These are phyloP conservation scores for Venusia cambrica DNA, from an alignment of 2,888 invertebrate species.

Conservation along the genomic window DNA sequence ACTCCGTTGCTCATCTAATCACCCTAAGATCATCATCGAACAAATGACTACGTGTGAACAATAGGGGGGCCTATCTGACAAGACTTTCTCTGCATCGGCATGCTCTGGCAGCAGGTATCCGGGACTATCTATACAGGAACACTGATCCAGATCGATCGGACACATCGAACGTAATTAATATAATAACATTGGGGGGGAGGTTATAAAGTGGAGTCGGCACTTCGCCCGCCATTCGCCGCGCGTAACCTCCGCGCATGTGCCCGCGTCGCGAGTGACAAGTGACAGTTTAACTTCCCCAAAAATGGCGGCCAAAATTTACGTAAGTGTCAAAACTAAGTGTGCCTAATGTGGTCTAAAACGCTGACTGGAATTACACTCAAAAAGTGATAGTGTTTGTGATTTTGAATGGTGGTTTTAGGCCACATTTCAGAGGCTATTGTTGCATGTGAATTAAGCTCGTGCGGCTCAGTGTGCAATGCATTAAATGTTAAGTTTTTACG, in stretches of 20 bases:
- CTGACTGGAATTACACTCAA: constrained; percentile 42
- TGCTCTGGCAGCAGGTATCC: constrained; percentile 20
- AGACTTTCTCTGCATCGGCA: constrained; percentile 25
- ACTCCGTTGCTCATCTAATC: too few relatives aligned
- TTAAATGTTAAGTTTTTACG: constrained; percentile 27
- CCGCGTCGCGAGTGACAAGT: constrained; percentile 69
- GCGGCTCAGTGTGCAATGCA: constrained; percentile 19
- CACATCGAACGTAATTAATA: constrained; percentile 71
- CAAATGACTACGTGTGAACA: constrained; percentile 22
- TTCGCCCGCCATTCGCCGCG: constrained; percentile 70
- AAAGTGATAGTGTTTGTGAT: constrained; percentile 33
- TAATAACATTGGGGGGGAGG: constrained; percentile 73
- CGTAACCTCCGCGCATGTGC: constrained; percentile 65
- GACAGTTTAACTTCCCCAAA: constrained; percentile 63
- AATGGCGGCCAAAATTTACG: constrained; percentile 77
- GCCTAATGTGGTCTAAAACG: constrained; percentile 72
- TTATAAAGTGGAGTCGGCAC: constrained; percentile 57
- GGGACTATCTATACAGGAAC: constrained; percentile 56
- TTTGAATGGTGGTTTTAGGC: constrained; percentile 60
- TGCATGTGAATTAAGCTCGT: constrained; percentile 45
- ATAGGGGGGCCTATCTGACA: constrained; percentile 15
- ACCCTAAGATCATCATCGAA: too few relatives aligned
- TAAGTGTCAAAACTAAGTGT: constrained; percentile 70
- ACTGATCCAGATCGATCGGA: constrained; percentile 61
- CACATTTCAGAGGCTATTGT: constrained; percentile 65